These are phyloP conservation scores for Tetrapedia diversipes DNA, from an alignment of 2,888 invertebrate species.

Conservation along the genomic window DNA sequence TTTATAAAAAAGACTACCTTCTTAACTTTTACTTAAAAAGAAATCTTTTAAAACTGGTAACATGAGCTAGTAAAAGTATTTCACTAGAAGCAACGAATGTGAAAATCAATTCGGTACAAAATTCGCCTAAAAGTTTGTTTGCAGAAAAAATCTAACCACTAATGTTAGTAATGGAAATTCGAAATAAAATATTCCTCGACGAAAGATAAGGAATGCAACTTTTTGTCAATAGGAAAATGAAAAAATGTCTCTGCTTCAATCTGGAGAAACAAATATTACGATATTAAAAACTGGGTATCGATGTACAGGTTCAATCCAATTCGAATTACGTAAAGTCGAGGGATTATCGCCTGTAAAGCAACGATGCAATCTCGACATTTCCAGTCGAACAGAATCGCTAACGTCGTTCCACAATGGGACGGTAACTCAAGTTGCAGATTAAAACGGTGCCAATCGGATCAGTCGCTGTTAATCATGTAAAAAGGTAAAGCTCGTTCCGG, in stretches of 20 bases:
- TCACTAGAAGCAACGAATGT: too few species aligned
- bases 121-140: too few species aligned
- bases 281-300: not conserved
- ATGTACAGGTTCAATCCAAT: not conserved
- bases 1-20: too few species aligned
- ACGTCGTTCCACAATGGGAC: not conserved
- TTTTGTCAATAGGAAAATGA: too few species aligned
- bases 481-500: slow-evolving; percentile 13
- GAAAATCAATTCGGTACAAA: too few species aligned
- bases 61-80: too few species aligned
- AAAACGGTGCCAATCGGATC: slow-evolving; percentile 2
- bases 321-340: slow-evolving; percentile 38
- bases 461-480: slow-evolving; percentile 19
- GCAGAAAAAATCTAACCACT: not conserved
- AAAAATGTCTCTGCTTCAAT: too few species aligned
- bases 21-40: too few species aligned
- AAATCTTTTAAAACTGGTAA: too few species aligned
- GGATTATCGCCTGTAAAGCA: slow-evolving; percentile 34
- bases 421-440: slow-evolving; percentile 28
- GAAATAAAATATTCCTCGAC: too few species aligned
- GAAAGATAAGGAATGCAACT: not conserved
- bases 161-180: not conserved
- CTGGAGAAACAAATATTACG: too few species aligned
- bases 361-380: slow-evolving; percentile 5
- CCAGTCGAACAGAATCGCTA: slow-evolving; percentile 2